phyloP scores from a whole-genome alignment of 2,797 vertebrate species.

The Pseudotriccus pelzelni region DNA sequence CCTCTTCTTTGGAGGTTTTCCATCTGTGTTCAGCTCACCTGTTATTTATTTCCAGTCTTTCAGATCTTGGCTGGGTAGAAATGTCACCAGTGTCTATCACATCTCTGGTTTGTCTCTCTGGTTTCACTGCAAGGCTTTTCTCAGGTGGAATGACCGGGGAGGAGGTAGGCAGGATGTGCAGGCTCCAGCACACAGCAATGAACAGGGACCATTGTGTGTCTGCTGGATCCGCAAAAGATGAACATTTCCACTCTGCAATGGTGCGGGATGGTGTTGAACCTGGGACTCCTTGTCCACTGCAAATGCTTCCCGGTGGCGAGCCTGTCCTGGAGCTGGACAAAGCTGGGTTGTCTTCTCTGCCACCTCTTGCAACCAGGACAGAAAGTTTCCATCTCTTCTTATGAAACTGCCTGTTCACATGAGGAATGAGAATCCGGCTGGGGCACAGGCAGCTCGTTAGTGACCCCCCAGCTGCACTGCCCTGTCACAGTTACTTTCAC shows the following conservation, averaged over 20 bases:
- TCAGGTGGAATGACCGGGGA: too few relatives aligned
- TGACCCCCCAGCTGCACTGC: neutral
- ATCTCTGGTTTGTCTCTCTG: neutral
- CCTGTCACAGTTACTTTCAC: neutral
- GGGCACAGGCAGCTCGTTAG: neutral
- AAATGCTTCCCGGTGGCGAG: rapidly evolving
- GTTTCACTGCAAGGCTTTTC: neutral
- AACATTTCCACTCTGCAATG: rapidly evolving
- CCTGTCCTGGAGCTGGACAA: neutral
- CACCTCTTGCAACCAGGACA: neutral
- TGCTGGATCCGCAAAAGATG: neutral
- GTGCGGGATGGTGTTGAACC: neutral
- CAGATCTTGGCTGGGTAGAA: neutral
- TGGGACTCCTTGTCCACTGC: neutral
- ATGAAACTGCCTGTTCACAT: neutral
- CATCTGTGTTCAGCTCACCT: neutral
- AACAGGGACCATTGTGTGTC: rapidly evolving
- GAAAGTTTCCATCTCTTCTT: neutral
- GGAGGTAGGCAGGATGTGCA: rapidly evolving
- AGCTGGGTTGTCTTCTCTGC: neutral
- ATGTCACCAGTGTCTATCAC: neutral
- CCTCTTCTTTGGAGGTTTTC: neutral
- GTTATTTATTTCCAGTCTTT: neutral
- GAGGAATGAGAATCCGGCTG: neutral
- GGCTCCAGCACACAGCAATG: neutral